Percentiles rank a stretch among this genome's conserved stretches.
Conservation (phyloP, 2,113 vertebrate genomes). For the Vicugna pacos region DNA sequence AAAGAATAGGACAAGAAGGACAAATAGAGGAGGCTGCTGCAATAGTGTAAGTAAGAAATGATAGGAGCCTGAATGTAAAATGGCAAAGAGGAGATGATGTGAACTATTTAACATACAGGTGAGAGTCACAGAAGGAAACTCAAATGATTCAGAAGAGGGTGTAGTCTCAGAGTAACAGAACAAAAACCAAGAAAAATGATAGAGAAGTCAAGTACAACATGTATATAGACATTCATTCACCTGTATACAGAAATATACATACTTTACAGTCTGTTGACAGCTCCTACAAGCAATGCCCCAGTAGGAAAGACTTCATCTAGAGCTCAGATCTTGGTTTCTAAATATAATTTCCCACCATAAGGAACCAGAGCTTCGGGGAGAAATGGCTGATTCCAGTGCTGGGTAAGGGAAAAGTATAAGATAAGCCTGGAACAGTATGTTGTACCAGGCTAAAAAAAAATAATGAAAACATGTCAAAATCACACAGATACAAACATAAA, state of each 20-base stretch:
- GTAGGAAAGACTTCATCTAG: neutral
- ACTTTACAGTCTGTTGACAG: neutral
- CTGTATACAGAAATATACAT: neutral
- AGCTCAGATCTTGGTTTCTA: neutral
- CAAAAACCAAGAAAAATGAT: neutral
- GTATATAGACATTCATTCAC: neutral
- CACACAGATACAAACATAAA: neutral
- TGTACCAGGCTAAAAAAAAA: neutral
- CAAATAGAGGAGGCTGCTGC: neutral
- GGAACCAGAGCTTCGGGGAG: neutral
- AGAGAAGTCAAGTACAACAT: neutral
- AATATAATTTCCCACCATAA: conserved; percentile 4
- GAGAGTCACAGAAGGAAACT: neutral
- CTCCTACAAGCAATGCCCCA: neutral
- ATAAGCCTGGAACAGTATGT: neutral
- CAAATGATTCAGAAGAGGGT: neutral
- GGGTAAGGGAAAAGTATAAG: neutral
- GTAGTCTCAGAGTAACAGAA: neutral
- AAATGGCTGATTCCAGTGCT: neutral
- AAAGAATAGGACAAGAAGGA: neutral
- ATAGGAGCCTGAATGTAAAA: no score
- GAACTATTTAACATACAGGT: no score
- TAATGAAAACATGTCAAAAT: conserved; percentile 4
- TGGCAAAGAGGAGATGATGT: no score
- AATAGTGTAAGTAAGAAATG: no score